Percentiles rank a stretch among this genome's conserved stretches.
Conservation (phyloP, 2,888 invertebrate genomes). For the Acheta domesticus region DNA sequence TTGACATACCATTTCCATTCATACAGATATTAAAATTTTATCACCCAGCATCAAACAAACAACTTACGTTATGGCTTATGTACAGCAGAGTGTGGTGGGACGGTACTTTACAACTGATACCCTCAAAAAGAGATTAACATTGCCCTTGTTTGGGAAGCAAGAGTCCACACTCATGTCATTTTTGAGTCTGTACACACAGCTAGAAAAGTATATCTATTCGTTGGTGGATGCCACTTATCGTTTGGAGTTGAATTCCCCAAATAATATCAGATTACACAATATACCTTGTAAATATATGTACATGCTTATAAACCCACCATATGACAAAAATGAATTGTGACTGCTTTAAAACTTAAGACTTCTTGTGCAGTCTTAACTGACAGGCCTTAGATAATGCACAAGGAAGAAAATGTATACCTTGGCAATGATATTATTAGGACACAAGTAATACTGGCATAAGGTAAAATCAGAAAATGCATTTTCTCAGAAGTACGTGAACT, state of each 20-base stretch:
- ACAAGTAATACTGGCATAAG: too few relatives aligned
- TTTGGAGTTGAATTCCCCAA: background rate
- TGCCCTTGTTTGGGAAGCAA: too few relatives aligned
- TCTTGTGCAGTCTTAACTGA: background rate
- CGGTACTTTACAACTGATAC: background rate
- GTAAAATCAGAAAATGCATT: too few relatives aligned
- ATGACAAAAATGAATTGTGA: background rate
- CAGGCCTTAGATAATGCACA: too few relatives aligned
- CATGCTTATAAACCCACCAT: background rate
- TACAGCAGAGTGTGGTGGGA: background rate
- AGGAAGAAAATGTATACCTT: too few relatives aligned
- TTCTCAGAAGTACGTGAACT: too few relatives aligned
- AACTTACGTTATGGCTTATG: background rate
- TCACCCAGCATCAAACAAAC: background rate
- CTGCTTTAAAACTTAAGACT: background rate
- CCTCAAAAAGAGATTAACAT: background rate
- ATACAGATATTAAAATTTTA: background rate
- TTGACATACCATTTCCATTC: background rate
- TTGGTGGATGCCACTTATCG: background rate
- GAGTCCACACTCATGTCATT: too few relatives aligned
- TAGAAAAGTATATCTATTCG: background rate
- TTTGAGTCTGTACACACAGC: too few relatives aligned
- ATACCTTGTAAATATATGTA: background rate
- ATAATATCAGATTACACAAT: background rate
- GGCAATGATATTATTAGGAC: too few relatives aligned